These are phyloP conservation scores for Tachypleus tridentatus DNA, from an alignment of 1,140 invertebrate genomes.

Conservation along the genomic window DNA sequence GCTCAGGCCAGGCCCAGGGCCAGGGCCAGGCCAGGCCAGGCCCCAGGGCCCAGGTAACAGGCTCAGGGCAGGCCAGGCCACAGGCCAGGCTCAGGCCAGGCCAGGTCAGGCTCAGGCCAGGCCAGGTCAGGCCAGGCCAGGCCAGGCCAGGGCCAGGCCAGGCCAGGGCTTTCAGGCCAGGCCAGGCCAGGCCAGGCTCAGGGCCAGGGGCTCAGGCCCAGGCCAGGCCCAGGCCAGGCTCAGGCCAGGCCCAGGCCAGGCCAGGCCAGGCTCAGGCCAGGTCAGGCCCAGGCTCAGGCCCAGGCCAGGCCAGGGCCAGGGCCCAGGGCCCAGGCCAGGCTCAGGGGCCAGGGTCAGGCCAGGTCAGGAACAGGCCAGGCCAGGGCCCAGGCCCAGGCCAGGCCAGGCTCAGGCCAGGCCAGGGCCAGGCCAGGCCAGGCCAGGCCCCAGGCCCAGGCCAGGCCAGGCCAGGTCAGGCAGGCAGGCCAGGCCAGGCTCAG, in stretches of 20 bases:
- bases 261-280: slow-evolving; percentile 22
- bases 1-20: too few relatives aligned
- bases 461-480: slow-evolving; percentile 23
- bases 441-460: slow-evolving; percentile 22
- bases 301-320: slow-evolving; percentile 21
- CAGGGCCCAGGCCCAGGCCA: too few relatives aligned
- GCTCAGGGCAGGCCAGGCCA: slow-evolving; percentile 25
- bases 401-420: too few relatives aligned
- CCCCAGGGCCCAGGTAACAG: slow-evolving; percentile 20
- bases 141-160: too few relatives aligned
- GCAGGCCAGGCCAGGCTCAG: too few relatives aligned
- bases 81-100: slow-evolving; percentile 25
- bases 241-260: slow-evolving; percentile 25
- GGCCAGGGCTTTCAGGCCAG: too few relatives aligned
- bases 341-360: too few relatives aligned
- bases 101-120: slow-evolving; percentile 24
- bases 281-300: too few relatives aligned
- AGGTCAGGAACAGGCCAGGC: too few relatives aligned
- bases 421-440: slow-evolving; percentile 26
- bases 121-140: slow-evolving; percentile 24
- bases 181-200: slow-evolving; percentile 22
- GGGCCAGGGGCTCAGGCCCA: too few relatives aligned
- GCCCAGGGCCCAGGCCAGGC: too few relatives aligned
- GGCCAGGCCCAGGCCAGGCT: slow-evolving; percentile 25
- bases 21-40: too few relatives aligned